Percentiles rank a stretch among this genome's conserved stretches.
phyloP scores from a whole-genome alignment of 1,140 invertebrate genomes.

The Chironomus tepperi region DNA sequence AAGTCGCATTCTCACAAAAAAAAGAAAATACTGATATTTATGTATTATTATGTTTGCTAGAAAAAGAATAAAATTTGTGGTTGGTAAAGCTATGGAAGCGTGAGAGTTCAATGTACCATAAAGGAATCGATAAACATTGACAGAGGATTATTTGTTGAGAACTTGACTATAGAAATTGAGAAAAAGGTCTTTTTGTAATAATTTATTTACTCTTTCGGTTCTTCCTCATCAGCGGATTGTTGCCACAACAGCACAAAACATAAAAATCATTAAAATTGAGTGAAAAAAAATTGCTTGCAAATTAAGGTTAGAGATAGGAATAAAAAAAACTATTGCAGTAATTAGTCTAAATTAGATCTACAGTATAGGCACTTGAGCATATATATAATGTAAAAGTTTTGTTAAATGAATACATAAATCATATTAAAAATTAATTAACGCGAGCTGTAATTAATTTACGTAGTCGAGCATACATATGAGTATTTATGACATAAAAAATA shows the following conservation, averaged over 20 bases:
- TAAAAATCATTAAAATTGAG: too few relatives aligned
- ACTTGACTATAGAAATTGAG: neutral
- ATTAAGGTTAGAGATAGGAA: too few relatives aligned
- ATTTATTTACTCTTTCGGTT: too few relatives aligned
- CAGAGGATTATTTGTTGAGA: constrained; percentile 13
- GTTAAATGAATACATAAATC: neutral
- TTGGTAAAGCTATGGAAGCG: neutral
- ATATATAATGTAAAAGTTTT: too few relatives aligned
- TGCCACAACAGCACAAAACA: too few relatives aligned
- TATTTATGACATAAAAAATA: neutral
- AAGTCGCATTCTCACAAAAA: neutral
- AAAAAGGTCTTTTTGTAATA: too few relatives aligned
- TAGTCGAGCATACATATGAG: neutral
- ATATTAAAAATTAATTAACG: constrained; percentile 21
- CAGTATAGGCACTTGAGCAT: too few relatives aligned
- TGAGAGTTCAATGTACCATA: neutral
- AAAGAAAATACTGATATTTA: neutral
- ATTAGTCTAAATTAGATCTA: too few relatives aligned
- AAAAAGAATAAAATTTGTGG: neutral
- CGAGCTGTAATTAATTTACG: neutral
- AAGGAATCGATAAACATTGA: constrained; percentile 11
- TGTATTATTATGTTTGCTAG: constrained; percentile 7
- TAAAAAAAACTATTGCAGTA: too few relatives aligned
- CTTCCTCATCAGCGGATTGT: too few relatives aligned
- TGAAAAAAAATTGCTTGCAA: too few relatives aligned